Evolutionary conservation across 2,888 invertebrate species (phyloP), one percentile per base, ranked within the genome.

Genomic region (Tipula helvola): DNA sequence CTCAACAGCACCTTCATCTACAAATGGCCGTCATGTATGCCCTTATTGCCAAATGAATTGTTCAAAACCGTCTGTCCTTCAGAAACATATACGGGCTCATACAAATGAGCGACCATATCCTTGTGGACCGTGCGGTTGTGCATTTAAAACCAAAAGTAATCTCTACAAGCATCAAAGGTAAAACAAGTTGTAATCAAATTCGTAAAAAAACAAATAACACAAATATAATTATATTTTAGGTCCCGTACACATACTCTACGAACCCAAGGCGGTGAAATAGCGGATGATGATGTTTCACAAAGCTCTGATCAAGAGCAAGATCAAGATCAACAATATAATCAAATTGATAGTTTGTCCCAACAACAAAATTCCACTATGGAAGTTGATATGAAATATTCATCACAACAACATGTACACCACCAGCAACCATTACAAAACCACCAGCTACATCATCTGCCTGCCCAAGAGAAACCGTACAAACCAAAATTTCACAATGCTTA

Each of bases 81-180:
- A 97, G 91, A 98, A 98, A 93, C 98, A 98, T 93, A 96, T 98
- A 91, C 94, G 97, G 90, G 97, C 97, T 88, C 97, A 98, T 92
- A 97, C 98, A 85, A 97, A 97, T 91, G 97, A 98, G 92, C 93
- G 97, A 89, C 97, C 97, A 87, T 98, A 95, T 92, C 97, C 97
- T 41, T 98, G 97, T 92, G 93, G 94, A 89, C 95, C 96, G 88
- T 98, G 97, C 91, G 97, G 97, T 88, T 96, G 97, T 92, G 96
- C 97, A 89, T 98, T 98, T 92, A 98, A 98, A 92, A 98, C 98
- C 36, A 96, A 97, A 91, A 97, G 97, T 89, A 98, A 98, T 92
- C 93, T 97, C 88, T 97, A 97, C 91, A 98, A 98, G 91, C 97
- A 97, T 92, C 95, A 96, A 91, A 93, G 94, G 90, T 57, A 57